Base-by-base conservation (phyloP, 2,797 vertebrate species). In the Triplophysa bombifrons region DNA sequence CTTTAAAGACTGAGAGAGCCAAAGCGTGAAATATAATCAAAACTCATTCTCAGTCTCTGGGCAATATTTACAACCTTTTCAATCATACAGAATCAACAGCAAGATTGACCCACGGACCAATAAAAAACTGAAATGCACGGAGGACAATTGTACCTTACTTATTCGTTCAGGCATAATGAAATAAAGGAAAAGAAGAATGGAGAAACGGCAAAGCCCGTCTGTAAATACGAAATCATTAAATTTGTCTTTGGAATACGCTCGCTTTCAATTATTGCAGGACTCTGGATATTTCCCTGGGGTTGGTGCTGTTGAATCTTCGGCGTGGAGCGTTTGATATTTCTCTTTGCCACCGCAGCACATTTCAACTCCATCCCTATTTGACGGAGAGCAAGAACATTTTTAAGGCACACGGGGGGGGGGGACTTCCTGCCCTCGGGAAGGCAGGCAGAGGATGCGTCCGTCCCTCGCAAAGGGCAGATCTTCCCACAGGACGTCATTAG, bases 401-500 rank as follows among this genome's bases (percentile, higher is more conserved):
- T 27, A 41, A 70, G 66, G 19, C 50, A 58, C 51, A 10, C 53
- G 5, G 19, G n/a, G 3, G 19, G n/a, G 16, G 41, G 19, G 27
- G 41, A 60, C 68, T 13, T 61, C 50, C 17, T 70, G 27, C 50
- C 25, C 10, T 64, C 27, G 56, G 69, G 51, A 81, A 73, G 17
- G 30, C 27, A 63, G 38, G 19, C n/a, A 30, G 38, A 72, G 8
- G 79, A 82, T 25, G 8, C 4, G 69, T 27, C 64, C 0, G n/a
- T 27, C 27, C 12, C 22, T 77, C 82, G 71, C 46, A 87, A 85
- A 84, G 83, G 85, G 80, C 83, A 84, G 44, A 70, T 46, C 61
- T 64, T 86, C 80, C 80, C 82, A 82, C 25, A 80, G 84, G 84
- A 80, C 19, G 10, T 77, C 51, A 83, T 88, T 83, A 84, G 74